These are phyloP conservation scores for Parazoanthus atlanticus DNA, from an alignment of 92 coral and sea anemone genomes.

Conservation along the genomic window DNA sequence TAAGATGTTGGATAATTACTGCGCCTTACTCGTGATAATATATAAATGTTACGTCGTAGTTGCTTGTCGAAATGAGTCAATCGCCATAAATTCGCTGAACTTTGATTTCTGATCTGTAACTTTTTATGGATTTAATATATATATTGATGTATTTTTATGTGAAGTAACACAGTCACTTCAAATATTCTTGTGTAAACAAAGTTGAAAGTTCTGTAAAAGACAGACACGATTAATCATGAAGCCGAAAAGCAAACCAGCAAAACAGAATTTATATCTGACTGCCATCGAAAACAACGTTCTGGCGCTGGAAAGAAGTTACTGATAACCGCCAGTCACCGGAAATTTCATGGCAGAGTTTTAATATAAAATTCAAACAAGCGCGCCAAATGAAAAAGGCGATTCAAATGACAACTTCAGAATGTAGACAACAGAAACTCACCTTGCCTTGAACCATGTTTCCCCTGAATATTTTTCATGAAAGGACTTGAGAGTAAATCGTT, in stretches of 20 bases:
- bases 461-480: constrained; percentile 56
- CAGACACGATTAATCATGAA: neutral
- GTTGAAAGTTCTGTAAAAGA: neutral
- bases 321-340: too few species aligned
- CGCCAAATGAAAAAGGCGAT: neutral
- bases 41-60: neutral
- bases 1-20: neutral
- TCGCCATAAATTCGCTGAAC: neutral
- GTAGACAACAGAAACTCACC: constrained; percentile 52
- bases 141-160: neutral
- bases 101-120: neutral
- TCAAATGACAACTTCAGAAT: neutral
- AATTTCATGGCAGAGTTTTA: too few species aligned
- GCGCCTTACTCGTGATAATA: neutral
- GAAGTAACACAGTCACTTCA: neutral
- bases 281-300: neutral
- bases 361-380: constrained; percentile 30
- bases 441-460: constrained; percentile 52
- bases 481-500: constrained; percentile 62
- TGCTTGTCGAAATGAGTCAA: neutral
- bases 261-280: neutral
- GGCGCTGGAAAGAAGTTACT: neutral
- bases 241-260: neutral
- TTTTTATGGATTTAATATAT: too few species aligned
- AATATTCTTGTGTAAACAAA: neutral